Base-by-base conservation (phyloP, 2,888 invertebrate genomes). In the Cerastoderma edule region DNA sequence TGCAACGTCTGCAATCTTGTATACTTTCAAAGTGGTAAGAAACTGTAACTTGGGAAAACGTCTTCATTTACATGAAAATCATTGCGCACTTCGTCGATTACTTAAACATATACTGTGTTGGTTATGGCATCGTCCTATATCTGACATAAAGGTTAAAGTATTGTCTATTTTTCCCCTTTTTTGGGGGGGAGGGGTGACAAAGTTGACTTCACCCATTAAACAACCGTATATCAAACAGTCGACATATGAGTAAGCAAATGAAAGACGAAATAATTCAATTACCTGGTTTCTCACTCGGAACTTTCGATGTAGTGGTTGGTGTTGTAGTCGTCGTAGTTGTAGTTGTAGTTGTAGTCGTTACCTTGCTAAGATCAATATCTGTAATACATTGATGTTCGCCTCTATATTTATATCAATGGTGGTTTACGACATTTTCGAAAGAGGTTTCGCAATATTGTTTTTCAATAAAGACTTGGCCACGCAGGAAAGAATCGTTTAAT, bases 321-420 rank as follows among this genome's bases (percentile, higher is more conserved):
- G 56, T 56, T 8, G 56, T 56, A 27, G 56, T 56, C n/a, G 28
- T 56, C 8, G 32, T 30, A 16, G 56, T 56, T 30, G 56, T 56
- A 30, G 56, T 27, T 5, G 28, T 56, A 24, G 28, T 56, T 6
- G 56, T 56, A 30, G 56, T 56, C 4, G 56, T 56, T 16, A 56
- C 28, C 32, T 56, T 56, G 28, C 56, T 56, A 24, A 56, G n/a
- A 30, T 56, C 56, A 30, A 30, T 28, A n/a, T 56, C 56, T 56
- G n/a, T 6, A 27, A 28, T n/a, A n/a, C n/a, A n/a, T n/a, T n/a
- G 22, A n/a, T 50, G 50, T 16, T 16, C 13, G 22, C 10, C 10
- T 50, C 6, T 50, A n/a, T n/a, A 50, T n/a, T 16, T 6, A 16
- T 50, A 6, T 6, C 22, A 50, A 10, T n/a, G 6, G 10, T 50